A percentile compares a stretch with the other conserved stretches of the same genome.
These are phyloP conservation scores for Agrochola macilenta DNA, from an alignment of 2,888 invertebrate species.

Conservation along the genomic window DNA sequence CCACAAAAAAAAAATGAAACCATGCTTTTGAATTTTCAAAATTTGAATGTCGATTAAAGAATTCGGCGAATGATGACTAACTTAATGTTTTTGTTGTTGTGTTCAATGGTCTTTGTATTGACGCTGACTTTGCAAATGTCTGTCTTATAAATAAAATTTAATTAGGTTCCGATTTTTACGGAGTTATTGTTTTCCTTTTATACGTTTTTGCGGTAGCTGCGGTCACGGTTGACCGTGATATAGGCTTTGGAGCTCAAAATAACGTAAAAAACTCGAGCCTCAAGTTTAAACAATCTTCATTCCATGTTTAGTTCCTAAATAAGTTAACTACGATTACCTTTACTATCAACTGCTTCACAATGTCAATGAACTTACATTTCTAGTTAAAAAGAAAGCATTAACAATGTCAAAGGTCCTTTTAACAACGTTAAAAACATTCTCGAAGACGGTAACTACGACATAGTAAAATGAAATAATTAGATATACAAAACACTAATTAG, in stretches of 20 bases:
- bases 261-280: not conserved
- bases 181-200: not conserved
- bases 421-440: conserved; percentile 57
- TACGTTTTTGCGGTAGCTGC: not conserved
- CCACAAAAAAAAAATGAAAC: conserved; percentile 46
- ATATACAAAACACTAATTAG: conserved; percentile 80
- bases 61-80: conserved; percentile 54
- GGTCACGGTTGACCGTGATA: not conserved
- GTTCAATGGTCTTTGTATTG: conserved; percentile 33
- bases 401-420: conserved; percentile 50
- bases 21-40: conserved; percentile 51
- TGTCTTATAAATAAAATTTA: not conserved
- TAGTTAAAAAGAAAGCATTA: conserved; percentile 66
- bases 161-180: conserved; percentile 1
- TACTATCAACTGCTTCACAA: not conserved
- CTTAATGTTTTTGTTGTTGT: conserved; percentile 25
- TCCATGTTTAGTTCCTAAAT: not conserved
- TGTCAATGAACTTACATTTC: conserved; percentile 9
- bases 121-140: conserved; percentile 28
- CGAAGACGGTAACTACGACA: conserved; percentile 61
- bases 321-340: not conserved
- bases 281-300: not conserved
- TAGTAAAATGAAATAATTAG: conserved; percentile 74
- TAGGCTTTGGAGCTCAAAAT: not conserved
- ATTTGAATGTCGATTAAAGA: conserved; percentile 44